Conservation (phyloP, 1,140 invertebrate genomes). For the Anastatus disparis region DNA sequence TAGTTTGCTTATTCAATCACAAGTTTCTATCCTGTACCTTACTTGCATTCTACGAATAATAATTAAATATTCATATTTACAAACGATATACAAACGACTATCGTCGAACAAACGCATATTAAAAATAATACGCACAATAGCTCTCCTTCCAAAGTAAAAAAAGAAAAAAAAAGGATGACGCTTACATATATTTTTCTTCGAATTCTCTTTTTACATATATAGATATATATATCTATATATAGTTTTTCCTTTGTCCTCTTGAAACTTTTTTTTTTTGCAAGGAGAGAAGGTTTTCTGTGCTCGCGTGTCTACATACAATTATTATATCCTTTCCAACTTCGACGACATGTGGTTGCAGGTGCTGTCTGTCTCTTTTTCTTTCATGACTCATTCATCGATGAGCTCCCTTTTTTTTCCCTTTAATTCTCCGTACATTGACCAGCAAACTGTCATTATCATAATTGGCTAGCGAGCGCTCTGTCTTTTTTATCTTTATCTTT, state of each 20-base stretch:
- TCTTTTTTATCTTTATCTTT: too few species aligned
- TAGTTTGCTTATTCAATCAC: too few species aligned
- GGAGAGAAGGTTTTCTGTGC: too few species aligned
- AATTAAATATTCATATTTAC: neutral
- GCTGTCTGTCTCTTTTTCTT: neutral
- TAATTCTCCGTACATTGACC: too few species aligned
- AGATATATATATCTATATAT: neutral
- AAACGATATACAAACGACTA: too few species aligned
- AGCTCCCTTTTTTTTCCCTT: neutral
- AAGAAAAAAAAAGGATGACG: too few species aligned
- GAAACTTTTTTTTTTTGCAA: too few species aligned
- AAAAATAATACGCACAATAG: slow-evolving; percentile 11
- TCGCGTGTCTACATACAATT: slow-evolving; percentile 26
- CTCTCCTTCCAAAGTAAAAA: too few species aligned
- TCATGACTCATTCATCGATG: slow-evolving; percentile 2
- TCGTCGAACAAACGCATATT: neutral
- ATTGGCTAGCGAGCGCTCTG: neutral
- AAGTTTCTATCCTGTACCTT: too few species aligned
- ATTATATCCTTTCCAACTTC: neutral
- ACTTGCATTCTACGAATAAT: neutral
- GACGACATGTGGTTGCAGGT: slow-evolving; percentile 19
- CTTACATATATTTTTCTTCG: too few species aligned
- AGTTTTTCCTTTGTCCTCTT: slow-evolving; percentile 12
- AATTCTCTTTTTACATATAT: too few species aligned
- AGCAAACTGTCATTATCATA: slow-evolving; percentile 11